A percentile compares a stretch with the other conserved stretches of the same genome.
These are phyloP conservation scores for Sympetrum striolatum DNA, from an alignment of 2,888 invertebrate species.

Conservation along the genomic window DNA sequence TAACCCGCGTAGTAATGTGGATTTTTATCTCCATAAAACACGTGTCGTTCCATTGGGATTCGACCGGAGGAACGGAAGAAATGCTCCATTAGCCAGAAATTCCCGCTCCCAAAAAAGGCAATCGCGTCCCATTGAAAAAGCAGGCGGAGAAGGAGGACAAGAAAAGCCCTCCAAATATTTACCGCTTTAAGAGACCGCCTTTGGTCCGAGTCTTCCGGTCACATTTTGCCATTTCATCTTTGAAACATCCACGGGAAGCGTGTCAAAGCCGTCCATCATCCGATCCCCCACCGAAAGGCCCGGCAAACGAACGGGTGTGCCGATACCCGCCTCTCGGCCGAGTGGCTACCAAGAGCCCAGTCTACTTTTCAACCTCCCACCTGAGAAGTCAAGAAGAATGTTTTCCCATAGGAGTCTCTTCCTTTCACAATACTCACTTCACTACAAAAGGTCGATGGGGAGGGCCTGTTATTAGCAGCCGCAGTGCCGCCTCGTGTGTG, in stretches of 20 bases:
- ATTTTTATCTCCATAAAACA: too few species aligned
- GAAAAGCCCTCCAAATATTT: conserved; percentile 11
- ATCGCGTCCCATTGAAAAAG: neutral
- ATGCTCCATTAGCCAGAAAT: neutral
- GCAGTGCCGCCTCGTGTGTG: neutral
- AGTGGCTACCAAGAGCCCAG: neutral
- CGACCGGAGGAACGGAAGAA: too few species aligned
- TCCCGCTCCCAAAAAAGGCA: neutral
- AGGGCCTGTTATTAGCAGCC: conserved; percentile 32
- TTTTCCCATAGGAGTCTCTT: neutral
- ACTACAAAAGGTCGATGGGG: neutral
- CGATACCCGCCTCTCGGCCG: neutral
- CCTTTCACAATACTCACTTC: neutral
- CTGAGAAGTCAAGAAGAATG: conserved; percentile 27
- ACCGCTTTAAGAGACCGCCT: neutral
- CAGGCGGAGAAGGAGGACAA: neutral
- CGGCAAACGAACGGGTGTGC: neutral
- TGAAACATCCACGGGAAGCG: neutral
- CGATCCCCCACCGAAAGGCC: neutral
- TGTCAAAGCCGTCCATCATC: conserved; percentile 34
- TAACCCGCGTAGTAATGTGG: too few species aligned
- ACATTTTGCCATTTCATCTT: neutral
- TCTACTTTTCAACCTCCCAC: neutral
- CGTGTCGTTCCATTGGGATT: too few species aligned
- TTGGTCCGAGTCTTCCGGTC: neutral